These are phyloP conservation scores for Eilema sororculum DNA, from an alignment of 2,888 invertebrate genomes.

Conservation along the genomic window DNA sequence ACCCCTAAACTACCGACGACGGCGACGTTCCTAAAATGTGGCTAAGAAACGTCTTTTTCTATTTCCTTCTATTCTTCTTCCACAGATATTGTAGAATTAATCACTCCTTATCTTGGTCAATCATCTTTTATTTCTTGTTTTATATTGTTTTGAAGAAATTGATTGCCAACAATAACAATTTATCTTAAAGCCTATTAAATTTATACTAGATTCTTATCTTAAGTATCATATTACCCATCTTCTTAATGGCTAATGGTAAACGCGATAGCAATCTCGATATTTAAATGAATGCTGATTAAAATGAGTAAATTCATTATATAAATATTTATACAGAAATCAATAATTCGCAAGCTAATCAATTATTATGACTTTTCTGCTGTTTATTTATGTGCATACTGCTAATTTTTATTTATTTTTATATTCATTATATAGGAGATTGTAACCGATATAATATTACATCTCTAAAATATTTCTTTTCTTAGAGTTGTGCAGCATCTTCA, in stretches of 20 bases:
- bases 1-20: no score
- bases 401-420: no score
- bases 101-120: neutral
- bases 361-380: neutral
- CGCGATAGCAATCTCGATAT: conserved; percentile 25
- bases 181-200: neutral
- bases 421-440: no score
- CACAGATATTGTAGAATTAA: neutral
- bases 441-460: no score
- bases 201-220: conserved; percentile 23
- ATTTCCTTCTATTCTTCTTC: neutral
- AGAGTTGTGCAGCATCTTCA: neutral
- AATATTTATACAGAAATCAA: conserved; percentile 26
- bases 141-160: neutral
- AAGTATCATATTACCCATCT: conserved; percentile 27
- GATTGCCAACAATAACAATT: neutral
- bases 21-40: no score
- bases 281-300: conserved; percentile 40
- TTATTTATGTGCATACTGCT: no score
- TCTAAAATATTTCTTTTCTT: neutral
- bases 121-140: neutral
- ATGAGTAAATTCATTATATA: conserved; percentile 15
- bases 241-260: conserved; percentile 28
- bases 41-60: no score
- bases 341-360: conserved; percentile 34